Evolutionary conservation across 2,888 invertebrate species (phyloP), one percentile per base, ranked within the genome.

Genomic region (Andrena chrysosceles): DNA sequence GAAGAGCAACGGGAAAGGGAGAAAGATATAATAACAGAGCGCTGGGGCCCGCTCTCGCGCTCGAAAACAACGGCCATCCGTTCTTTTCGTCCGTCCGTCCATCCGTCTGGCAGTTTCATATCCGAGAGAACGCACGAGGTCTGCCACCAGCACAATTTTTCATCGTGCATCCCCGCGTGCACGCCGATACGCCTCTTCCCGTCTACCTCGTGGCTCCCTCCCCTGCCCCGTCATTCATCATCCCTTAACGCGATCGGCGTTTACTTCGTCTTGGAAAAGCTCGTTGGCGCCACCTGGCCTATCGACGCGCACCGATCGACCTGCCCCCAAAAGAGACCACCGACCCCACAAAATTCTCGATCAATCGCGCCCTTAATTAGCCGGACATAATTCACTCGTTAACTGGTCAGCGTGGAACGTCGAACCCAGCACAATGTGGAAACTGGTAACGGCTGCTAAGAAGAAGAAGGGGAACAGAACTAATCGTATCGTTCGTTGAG

Each of bases 1-100:
- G 75, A 78, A 68, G 69, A 85, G 78, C 80, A 10, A 71, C 72
- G 81, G 23, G 81, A 64, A 64, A 81, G 62, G 73, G 86, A 90
- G 88, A 87, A 80, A 87, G 80, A 86, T 90, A 91, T 94, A 94
- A 94, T 93, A 94, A 94, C 93, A 93, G 92, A 93, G 92, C 91
- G 90, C 91, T 77, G 23, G 26, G 77, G 90, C 87, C 87, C 89
- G 88, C 89, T 90, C 90, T 90, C 73, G 75, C 87, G 87, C 85
- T 90, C 87, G 85, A 91, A 91, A 92, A 92, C 90, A 91, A 91
- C 91, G 89, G 79, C 90, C 90, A 85, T 90, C 89, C 91, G 87
- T 91, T 88, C 86, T 83, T 86, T 89, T 85, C 88, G 87, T 89
- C 89, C 81, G 87, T 90, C 87, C 88, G 85, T 89, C 85, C 83